Evolutionary conservation across 2,113 vertebrate species (phyloP).

Genomic region (Oryzias melastigma): DNA sequence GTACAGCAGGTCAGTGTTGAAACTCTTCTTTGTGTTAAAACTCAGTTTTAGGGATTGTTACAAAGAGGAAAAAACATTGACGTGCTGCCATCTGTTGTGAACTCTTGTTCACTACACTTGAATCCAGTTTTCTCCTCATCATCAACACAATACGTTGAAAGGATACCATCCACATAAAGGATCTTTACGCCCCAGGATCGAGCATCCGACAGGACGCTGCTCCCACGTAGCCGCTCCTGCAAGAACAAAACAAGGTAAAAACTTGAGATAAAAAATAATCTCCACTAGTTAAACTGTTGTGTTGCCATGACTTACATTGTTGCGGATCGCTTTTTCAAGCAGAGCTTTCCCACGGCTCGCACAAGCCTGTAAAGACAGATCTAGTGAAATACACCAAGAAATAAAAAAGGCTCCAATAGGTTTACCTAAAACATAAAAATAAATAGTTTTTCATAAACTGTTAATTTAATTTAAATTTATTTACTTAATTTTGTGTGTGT

Average conservation of each 20-base stretch:
- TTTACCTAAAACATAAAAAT: too few relatives aligned
- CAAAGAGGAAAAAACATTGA: background rate
- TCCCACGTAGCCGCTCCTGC: constrained; percentile 74
- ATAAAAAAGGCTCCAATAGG: too few relatives aligned
- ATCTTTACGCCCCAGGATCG: constrained; percentile 84
- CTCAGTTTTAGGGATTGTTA: too few relatives aligned
- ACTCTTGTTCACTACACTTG: constrained; percentile 27
- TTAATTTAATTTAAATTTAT: too few relatives aligned
- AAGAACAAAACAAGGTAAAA: constrained; percentile 14
- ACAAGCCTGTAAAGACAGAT: constrained; percentile 65
- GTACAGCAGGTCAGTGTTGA: too few relatives aligned
- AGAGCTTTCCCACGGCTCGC: constrained; percentile 85
- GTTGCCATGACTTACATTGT: constrained; percentile 76
- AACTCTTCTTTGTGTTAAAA: too few relatives aligned
- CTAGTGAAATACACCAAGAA: background rate
- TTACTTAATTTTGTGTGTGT: too few relatives aligned
- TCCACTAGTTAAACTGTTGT: too few relatives aligned
- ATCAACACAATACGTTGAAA: constrained; percentile 26
- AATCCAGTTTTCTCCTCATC: background rate
- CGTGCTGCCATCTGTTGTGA: constrained; percentile 61
- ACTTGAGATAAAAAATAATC: background rate
- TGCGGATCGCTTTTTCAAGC: constrained; percentile 85
- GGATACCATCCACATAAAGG: constrained; percentile 83
- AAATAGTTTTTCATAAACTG: too few relatives aligned
- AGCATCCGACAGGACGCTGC: constrained; percentile 78